phyloP scores from a whole-genome alignment of 92 coral and sea anemone genomes.

The Umimayanthus kanabou region DNA sequence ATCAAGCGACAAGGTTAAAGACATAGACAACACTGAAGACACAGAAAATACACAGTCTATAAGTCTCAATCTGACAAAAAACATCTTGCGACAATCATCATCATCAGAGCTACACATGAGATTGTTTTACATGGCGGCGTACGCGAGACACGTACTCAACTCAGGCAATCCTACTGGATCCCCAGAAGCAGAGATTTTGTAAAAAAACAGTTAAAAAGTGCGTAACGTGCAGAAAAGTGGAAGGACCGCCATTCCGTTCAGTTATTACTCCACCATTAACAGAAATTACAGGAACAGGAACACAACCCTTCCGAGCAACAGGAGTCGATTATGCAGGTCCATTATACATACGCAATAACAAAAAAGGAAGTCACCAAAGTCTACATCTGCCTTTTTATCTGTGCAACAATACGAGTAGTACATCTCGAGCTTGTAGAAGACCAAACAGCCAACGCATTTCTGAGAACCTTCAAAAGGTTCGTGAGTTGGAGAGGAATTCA shows the following conservation, averaged over 20 bases:
- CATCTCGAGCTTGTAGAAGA: too few species aligned
- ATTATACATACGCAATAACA: constrained; percentile 35
- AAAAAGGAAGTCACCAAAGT: constrained; percentile 25
- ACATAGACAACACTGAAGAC: constrained; percentile 34
- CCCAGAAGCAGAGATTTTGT: constrained; percentile 58
- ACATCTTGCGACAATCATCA: constrained; percentile 37
- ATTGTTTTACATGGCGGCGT: constrained; percentile 52
- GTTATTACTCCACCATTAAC: constrained; percentile 47
- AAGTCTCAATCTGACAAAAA: constrained; percentile 29
- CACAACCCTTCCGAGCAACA: constrained; percentile 48
- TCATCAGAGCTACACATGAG: constrained; percentile 42
- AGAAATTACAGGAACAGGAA: constrained; percentile 17
- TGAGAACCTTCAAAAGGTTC: too few species aligned
- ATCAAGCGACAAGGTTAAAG: constrained; percentile 10
- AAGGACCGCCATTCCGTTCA: constrained; percentile 55
- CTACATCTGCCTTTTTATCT: constrained; percentile 50
- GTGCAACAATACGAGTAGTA: constrained; percentile 45
- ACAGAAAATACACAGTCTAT: constrained; percentile 27
- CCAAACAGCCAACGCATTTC: too few species aligned
- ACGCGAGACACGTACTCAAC: constrained; percentile 51
- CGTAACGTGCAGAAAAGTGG: constrained; percentile 47
- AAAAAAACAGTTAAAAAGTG: constrained; percentile 46
- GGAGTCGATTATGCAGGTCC: constrained; percentile 63
- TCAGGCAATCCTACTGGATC: constrained; percentile 61
- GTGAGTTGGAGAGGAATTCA: too few species aligned